Evolutionary conservation across 2,113 vertebrate genomes (phyloP).

Genomic region (Pteruthius melanotis): DNA sequence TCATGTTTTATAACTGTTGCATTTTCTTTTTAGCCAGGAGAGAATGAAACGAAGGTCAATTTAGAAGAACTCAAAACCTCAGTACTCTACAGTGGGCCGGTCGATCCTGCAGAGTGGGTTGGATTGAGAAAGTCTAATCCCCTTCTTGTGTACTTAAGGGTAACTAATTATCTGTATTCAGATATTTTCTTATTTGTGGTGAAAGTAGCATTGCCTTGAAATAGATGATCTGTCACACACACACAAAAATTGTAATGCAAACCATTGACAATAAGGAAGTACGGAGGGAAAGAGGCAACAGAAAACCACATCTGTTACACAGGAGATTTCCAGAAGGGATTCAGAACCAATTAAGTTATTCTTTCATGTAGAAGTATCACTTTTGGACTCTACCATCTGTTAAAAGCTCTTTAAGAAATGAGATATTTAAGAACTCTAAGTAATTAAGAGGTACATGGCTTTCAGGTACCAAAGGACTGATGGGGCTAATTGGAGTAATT

Average conservation of each 20-base stretch:
- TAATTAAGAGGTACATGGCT: background rate
- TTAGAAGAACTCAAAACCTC: conserved; percentile 70
- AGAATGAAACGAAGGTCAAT: conserved; percentile 75
- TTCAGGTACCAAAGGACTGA: background rate
- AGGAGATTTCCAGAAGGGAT: background rate
- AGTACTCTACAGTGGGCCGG: conserved; percentile 76
- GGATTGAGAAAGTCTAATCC: conserved; percentile 84
- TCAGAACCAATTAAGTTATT: background rate
- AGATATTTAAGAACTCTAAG: background rate
- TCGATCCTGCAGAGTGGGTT: conserved; percentile 93
- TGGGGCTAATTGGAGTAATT: background rate
- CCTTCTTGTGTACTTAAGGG: conserved; percentile 88
- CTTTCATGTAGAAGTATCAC: background rate
- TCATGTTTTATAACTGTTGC: background rate
- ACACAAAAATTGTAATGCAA: background rate
- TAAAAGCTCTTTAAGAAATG: background rate
- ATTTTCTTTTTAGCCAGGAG: conserved; percentile 73
- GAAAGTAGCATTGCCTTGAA: background rate
- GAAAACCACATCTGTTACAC: background rate
- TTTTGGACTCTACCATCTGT: background rate
- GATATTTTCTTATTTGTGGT: background rate
- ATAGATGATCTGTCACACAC: background rate
- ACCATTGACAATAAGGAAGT: background rate
- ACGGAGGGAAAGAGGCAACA: background rate
- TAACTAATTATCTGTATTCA: conserved; percentile 58